phyloP scores from a whole-genome alignment of 2,113 vertebrate genomes.

The Pseudolaguvia tuberculata region DNA sequence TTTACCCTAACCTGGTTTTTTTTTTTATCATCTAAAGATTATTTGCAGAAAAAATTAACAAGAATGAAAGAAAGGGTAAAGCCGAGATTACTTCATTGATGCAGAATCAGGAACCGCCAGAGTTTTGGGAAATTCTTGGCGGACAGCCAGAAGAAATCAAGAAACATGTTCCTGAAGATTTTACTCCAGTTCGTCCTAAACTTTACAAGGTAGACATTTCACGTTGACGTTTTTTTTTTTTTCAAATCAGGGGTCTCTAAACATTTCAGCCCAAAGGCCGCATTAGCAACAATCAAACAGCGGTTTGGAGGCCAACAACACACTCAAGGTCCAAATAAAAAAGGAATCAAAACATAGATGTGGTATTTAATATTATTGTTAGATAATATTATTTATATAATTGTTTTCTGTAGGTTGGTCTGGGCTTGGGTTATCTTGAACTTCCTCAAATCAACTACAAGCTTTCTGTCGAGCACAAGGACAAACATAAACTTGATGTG shows the following conservation, averaged over 20 bases:
- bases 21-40: slow-evolving; percentile 67
- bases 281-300: no score
- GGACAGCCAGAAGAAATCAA: slow-evolving; percentile 89
- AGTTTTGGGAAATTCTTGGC: slow-evolving; percentile 86
- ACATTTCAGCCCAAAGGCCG: no score
- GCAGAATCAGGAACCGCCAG: slow-evolving; percentile 81
- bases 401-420: slow-evolving; percentile 92
- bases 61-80: slow-evolving; percentile 92
- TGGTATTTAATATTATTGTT: no score
- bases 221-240: background rate
- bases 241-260: no score
- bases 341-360: no score
- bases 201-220: slow-evolving; percentile 85
- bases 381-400: no score
- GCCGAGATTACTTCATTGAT: slow-evolving; percentile 78
- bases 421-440: slow-evolving; percentile 94
- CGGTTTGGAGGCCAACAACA: no score
- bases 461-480: slow-evolving; percentile 92
- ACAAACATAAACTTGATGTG: slow-evolving; percentile 83
- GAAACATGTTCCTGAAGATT: slow-evolving; percentile 84
- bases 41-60: slow-evolving; percentile 96
- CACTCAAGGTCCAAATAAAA: no score
- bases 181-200: slow-evolving; percentile 83
- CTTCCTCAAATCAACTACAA: slow-evolving; percentile 97
- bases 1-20: slow-evolving; percentile 21